A percentile compares a stretch with the other conserved stretches of the same genome.
phyloP scores from a whole-genome alignment of 2,888 invertebrate species.

The Drosophila austrosaltans region DNA sequence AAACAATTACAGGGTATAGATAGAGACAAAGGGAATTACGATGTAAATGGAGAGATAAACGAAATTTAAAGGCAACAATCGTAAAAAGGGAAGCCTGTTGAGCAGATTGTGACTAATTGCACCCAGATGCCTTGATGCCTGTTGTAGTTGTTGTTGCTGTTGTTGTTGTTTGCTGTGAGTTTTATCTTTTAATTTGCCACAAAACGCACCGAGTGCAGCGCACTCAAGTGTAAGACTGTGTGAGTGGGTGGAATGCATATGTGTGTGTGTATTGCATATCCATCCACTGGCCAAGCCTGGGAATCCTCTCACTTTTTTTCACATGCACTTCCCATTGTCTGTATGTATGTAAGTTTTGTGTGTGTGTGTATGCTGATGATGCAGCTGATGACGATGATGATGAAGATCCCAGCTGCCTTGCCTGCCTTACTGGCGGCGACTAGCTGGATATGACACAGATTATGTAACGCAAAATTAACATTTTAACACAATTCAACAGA shows the following conservation, averaged over 20 bases:
- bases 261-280: constrained; percentile 49
- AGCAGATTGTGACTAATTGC: constrained; percentile 58
- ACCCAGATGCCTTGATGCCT: constrained; percentile 15
- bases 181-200: constrained; percentile 76
- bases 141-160: constrained; percentile 46
- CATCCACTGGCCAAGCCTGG: constrained; percentile 67
- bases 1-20: not conserved
- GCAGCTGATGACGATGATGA: constrained; percentile 53
- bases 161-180: constrained; percentile 35
- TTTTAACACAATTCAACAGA: constrained; percentile 77
- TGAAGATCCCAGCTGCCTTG: constrained; percentile 60
- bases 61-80: constrained; percentile 19
- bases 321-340: constrained; percentile 61
- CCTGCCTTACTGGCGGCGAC: constrained; percentile 40
- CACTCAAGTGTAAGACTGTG: constrained; percentile 26
- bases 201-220: constrained; percentile 70
- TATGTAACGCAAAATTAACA: constrained; percentile 77
- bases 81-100: constrained; percentile 18
- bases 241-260: constrained; percentile 10
- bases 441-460: constrained; percentile 77
- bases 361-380: constrained; percentile 32
- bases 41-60: constrained; percentile 45
- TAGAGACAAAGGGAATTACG: constrained; percentile 8
- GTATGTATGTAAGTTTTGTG: constrained; percentile 36
- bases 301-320: constrained; percentile 82